Evolutionary conservation across 2,888 invertebrate genomes (phyloP).

Genomic region (Limnephilus marmoratus): DNA sequence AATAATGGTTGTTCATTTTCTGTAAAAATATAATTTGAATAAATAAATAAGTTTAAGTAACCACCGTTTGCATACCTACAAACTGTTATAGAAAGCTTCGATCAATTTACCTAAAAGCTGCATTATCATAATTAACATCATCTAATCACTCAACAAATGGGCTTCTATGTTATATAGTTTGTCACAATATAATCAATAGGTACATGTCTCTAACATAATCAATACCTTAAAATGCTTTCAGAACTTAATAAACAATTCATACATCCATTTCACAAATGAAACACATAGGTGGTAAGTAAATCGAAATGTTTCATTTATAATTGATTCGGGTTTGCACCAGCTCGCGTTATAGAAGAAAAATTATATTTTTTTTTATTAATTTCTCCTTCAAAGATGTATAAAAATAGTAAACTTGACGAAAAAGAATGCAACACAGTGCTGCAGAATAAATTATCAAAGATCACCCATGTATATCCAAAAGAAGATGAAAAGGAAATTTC

Average conservation of each 20-base stretch:
- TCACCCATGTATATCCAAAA: slow-evolving; percentile 61
- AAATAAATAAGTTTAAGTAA: background rate
- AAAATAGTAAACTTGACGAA: background rate
- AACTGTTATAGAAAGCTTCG: background rate
- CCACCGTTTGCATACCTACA: background rate
- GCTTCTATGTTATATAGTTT: background rate
- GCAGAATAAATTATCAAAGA: slow-evolving; percentile 59
- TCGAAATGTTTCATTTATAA: background rate
- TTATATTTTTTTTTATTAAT: background rate
- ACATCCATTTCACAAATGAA: background rate
- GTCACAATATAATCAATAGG: background rate
- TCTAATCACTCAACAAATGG: background rate
- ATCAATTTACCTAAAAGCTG: background rate
- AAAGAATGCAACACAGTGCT: slow-evolving; percentile 49
- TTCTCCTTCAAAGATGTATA: background rate
- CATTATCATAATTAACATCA: background rate
- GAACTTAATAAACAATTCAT: background rate
- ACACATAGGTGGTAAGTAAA: background rate
- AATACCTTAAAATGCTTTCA: background rate
- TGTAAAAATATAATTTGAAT: background rate
- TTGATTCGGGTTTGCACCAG: background rate
- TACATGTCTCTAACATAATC: background rate
- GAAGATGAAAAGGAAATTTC: background rate
- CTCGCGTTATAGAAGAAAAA: background rate
- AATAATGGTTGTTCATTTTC: background rate